Percentiles rank a stretch among this genome's conserved stretches.
These are phyloP conservation scores for Cephonodes hylas DNA, from an alignment of 2,888 invertebrate species.

Conservation along the genomic window DNA sequence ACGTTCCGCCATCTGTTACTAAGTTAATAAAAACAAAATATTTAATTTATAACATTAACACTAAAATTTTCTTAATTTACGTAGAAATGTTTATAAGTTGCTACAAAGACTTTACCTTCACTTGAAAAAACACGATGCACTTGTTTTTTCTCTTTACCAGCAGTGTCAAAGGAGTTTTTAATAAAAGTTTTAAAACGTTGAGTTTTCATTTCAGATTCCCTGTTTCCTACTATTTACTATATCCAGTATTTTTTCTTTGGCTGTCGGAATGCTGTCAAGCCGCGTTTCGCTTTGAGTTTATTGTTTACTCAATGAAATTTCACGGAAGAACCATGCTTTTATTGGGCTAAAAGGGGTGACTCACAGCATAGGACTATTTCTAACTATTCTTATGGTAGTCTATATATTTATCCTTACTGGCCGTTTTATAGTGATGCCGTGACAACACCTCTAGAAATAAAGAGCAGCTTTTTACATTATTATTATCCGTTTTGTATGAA, in stretches of 20 bases:
- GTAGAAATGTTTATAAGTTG: no score
- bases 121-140: not conserved
- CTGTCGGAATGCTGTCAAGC: conserved; percentile 3
- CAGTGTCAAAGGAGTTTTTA: not conserved
- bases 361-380: not conserved
- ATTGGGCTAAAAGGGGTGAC: not conserved
- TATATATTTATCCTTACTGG: no score
- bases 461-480: no score
- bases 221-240: not conserved
- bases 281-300: conserved; percentile 11
- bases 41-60: no score
- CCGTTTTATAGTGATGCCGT: no score
- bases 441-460: no score
- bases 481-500: no score
- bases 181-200: not conserved
- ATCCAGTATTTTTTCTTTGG: conserved; percentile 1
- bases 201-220: not conserved
- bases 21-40: not conserved
- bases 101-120: no score
- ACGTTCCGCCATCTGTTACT: not conserved
- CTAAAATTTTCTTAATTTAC: no score
- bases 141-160: not conserved
- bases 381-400: no score
- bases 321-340: conserved; percentile 8
- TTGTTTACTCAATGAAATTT: conserved; percentile 14